A percentile compares a stretch with the other conserved stretches of the same genome.
Conservation (phyloP, 2,113 vertebrate genomes). For the Recurvirostra avosetta region DNA sequence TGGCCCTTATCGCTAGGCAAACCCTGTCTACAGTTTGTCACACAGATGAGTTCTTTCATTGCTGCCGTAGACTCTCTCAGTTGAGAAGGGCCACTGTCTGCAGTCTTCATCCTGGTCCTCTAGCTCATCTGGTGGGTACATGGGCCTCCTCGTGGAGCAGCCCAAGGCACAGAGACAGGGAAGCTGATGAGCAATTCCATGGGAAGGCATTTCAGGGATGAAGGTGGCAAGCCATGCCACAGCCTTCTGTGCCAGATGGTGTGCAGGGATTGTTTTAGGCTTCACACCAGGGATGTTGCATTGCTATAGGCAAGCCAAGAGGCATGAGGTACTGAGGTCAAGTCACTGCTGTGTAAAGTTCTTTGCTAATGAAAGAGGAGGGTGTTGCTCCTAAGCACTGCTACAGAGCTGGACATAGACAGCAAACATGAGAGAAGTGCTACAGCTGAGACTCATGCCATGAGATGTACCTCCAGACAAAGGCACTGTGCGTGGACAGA, state of each 20-base stretch:
- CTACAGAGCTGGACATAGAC: not conserved
- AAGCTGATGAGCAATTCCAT: not conserved
- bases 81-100: not conserved
- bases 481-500: accelerated
- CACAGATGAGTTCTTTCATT: not conserved
- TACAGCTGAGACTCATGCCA: not conserved
- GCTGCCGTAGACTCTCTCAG: not conserved
- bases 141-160: not conserved
- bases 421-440: not conserved
- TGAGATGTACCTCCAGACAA: not conserved
- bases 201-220: not conserved
- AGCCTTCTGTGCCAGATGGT: not conserved
- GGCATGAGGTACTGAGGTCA: not conserved
- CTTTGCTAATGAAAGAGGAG: not conserved
- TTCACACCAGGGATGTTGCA: not conserved
- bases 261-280: not conserved
- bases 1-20: not conserved
- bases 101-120: not conserved
- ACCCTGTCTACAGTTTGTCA: not conserved
- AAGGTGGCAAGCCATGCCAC: not conserved
- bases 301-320: not conserved
- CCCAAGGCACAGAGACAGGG: not conserved
- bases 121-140: not conserved
- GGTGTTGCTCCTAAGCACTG: not conserved
- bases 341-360: not conserved